Evolutionary conservation across 2,113 vertebrate species (phyloP).

Genomic region (Motacilla alba): DNA sequence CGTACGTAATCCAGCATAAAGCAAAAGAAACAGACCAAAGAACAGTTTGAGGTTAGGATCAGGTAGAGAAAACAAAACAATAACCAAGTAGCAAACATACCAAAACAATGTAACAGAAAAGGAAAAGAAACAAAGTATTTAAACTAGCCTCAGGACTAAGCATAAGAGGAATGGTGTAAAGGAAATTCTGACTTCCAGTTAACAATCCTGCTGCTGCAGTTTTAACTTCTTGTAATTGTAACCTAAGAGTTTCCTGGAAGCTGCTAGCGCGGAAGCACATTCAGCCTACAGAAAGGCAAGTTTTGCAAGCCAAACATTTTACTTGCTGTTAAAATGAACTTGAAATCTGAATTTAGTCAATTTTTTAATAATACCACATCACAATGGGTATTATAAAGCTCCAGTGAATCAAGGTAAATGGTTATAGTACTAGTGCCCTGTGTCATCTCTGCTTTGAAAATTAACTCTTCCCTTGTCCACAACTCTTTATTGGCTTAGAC

Average conservation of each 20-base stretch:
- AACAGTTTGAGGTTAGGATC: background rate
- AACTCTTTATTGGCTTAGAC: background rate
- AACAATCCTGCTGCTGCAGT: conserved; percentile 43
- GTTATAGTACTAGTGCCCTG: background rate
- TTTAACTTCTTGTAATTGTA: conserved; percentile 64
- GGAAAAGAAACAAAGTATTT: conserved; percentile 3
- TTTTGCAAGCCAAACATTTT: conserved; percentile 18
- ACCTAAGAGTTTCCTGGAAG: conserved; percentile 62
- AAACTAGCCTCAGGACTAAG: background rate
- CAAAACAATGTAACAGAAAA: background rate
- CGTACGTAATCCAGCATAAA: background rate
- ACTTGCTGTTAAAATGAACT: conserved; percentile 3
- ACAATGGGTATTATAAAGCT: background rate
- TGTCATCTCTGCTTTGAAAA: background rate
- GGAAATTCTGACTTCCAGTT: conserved; percentile 64
- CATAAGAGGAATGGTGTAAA: conserved; percentile 12
- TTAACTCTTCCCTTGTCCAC: background rate
- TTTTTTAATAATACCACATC: background rate
- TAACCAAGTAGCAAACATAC: background rate
- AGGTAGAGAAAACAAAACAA: background rate
- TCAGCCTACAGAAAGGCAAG: background rate
- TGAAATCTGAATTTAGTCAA: background rate
- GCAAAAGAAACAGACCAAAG: background rate
- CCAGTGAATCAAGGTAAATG: background rate
- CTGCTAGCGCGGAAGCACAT: conserved; percentile 45